A percentile compares a stretch with the other conserved stretches of the same genome.
phyloP scores from a whole-genome alignment of 2,888 invertebrate genomes.

The Lithophane leautieri region DNA sequence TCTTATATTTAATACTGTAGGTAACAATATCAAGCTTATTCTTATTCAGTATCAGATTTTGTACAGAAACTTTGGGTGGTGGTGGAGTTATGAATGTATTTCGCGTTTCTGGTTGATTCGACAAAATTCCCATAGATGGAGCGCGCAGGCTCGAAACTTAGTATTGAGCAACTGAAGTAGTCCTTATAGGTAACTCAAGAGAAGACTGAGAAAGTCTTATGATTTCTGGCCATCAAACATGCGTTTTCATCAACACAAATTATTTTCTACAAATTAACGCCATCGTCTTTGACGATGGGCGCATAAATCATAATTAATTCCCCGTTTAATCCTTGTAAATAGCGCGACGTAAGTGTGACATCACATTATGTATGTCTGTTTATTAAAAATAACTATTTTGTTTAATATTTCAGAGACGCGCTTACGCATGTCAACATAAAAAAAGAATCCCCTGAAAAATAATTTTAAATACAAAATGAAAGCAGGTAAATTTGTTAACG shows the following conservation, averaged over 20 bases:
- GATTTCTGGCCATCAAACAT: background rate
- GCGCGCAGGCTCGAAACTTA: background rate
- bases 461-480: background rate
- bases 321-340: background rate
- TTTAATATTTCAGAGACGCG: background rate
- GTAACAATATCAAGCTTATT: background rate
- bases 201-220: background rate
- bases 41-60: too few species aligned
- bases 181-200: background rate
- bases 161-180: background rate
- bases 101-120: background rate
- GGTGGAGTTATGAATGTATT: slow-evolving; percentile 9
- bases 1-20: too few species aligned
- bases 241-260: background rate
- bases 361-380: background rate
- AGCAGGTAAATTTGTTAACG: background rate
- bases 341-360: background rate
- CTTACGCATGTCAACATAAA: background rate
- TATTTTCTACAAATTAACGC: background rate
- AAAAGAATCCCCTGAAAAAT: background rate
- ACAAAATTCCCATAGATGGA: slow-evolving; percentile 36
- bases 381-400: background rate
- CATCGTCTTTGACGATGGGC: background rate
- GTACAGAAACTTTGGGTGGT: background rate
- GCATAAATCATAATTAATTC: background rate